Evolutionary conservation across 2,113 vertebrate species (phyloP).

Genomic region (Neolamprologus sp.): DNA sequence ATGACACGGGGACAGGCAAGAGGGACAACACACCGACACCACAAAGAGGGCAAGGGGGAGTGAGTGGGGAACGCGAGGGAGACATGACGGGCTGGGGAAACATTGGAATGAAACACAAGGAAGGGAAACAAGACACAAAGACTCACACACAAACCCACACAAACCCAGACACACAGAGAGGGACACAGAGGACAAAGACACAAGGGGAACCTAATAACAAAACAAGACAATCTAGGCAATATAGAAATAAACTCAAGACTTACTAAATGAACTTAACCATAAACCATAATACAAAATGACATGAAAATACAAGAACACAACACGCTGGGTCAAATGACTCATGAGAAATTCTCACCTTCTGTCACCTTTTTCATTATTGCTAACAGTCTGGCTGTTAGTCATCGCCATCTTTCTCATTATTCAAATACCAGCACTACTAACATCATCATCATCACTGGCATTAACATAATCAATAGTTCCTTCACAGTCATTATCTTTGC

Average conservation of each 20-base stretch:
- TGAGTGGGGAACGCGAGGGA: not conserved
- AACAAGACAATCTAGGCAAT: not conserved
- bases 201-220: not conserved
- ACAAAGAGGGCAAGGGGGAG: not conserved
- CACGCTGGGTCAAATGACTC: not conserved
- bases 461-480: not conserved
- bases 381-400: not conserved
- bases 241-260: not conserved
- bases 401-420: not conserved
- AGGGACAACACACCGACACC: not conserved
- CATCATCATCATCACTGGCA: not conserved
- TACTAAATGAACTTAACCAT: not conserved
- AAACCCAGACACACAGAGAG: not conserved
- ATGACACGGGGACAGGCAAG: not conserved
- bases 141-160: not conserved
- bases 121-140: not conserved
- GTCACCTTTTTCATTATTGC: not conserved
- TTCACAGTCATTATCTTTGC: not conserved
- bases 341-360: accelerated
- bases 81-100: not conserved
- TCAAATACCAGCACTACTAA: not conserved
- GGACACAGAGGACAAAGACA: not conserved
- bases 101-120: not conserved
- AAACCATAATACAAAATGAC: not conserved
- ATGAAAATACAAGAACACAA: not conserved